Evolutionary conservation across 2,113 vertebrate genomes (phyloP), one percentile per base, ranked within the genome.

Genomic region (Fulmarus glacialis): DNA sequence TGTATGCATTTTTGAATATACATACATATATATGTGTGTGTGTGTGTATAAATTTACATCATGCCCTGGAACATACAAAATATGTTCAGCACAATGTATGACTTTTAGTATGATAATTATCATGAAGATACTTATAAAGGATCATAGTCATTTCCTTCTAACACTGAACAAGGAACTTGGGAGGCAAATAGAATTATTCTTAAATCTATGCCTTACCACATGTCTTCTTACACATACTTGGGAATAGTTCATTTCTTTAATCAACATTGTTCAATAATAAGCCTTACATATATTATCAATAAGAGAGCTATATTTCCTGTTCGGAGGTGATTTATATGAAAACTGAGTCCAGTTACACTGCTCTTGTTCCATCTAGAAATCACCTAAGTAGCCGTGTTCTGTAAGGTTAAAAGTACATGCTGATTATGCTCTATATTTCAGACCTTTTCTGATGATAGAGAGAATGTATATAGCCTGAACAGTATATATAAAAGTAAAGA

Each of bases 21-120:
- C 6, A 26, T 36, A 38, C 3, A 24, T 48, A 36, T 36, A 19
- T 27, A 1, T 38, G 0, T 43, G 2, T 62, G 4, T 50, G 6
- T 48, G 4, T n/a, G 6, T 42, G 2, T 45, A 20, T 43, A 48
- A 66, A 73, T 66, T 45, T 52, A n/a, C 14, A 12, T 53, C 4
- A 38, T 47, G 7, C 3, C 5, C 13, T 58, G 22, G 17, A 88
- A 86, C 32, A 56, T 18, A 47, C 4, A 67, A 53, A 93, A 58
- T 66, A 52, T 0, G 3, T 43, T 86, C 15, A 62, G 7, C 12
- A 36, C 12, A 78, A 43, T 20, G 1, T 60, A 30, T 38, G 12
- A 2, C 11, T 93, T 83, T 77, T 60, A 63, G 8, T 47, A 29
- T 13, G 4, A 20, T 64, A 56, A 80, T 70, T 73, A 43, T 48